Conservation (phyloP, 2,113 vertebrate genomes). For the Bettongia penicillata region DNA sequence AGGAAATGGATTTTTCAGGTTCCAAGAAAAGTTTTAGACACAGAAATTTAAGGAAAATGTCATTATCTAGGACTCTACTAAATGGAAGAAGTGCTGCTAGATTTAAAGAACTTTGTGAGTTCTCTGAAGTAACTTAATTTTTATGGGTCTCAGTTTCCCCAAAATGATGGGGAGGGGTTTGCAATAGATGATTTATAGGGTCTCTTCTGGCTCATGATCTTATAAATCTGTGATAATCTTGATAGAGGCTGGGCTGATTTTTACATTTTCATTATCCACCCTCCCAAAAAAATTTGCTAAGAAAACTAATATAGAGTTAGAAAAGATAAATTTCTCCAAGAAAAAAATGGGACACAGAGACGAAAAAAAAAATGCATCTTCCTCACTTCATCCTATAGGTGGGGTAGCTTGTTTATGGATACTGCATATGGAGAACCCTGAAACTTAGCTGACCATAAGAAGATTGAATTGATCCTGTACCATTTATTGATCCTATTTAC, state of each 20-base stretch:
- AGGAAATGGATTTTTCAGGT: conserved; percentile 20
- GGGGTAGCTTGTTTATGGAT: neutral
- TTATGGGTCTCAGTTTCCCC: neutral
- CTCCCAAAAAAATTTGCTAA: neutral
- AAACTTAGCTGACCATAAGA: neutral
- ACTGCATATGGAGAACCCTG: neutral
- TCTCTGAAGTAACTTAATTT: neutral
- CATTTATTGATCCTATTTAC: neutral
- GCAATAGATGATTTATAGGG: neutral
- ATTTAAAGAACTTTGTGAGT: neutral
- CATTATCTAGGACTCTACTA: conserved; percentile 7
- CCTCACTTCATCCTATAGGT: neutral
- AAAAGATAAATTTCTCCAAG: neutral
- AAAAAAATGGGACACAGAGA: neutral
- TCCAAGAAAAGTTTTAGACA: conserved; percentile 43
- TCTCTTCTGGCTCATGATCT: neutral
- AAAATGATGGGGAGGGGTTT: neutral
- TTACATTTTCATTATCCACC: neutral
- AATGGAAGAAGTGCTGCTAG: neutral
- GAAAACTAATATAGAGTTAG: conserved; percentile 33
- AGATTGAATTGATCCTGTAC: neutral
- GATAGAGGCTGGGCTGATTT: neutral
- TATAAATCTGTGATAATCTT: conserved; percentile 35
- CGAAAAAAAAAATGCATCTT: neutral
- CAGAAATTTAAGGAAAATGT: neutral